These are phyloP conservation scores for Marcusenius ussheri DNA, from an alignment of 2,113 vertebrate genomes.

Conservation along the genomic window DNA sequence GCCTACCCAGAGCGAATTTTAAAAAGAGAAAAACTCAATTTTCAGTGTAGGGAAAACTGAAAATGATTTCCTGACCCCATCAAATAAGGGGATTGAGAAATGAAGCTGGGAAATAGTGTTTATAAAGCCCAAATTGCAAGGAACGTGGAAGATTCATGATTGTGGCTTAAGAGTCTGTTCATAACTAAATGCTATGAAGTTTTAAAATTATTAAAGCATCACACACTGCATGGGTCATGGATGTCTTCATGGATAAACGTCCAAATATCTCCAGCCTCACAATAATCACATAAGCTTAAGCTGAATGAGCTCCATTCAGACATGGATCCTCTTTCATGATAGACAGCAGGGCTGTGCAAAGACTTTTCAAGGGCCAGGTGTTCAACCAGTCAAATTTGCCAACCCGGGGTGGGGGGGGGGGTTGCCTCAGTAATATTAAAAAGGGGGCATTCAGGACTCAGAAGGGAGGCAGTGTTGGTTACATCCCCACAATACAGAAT, in stretches of 20 bases:
- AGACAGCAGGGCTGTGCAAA: neutral
- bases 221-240: neutral
- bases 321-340: neutral
- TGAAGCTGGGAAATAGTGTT: neutral
- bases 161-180: neutral
- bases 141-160: neutral
- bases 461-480: neutral
- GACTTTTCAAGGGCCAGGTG: neutral
- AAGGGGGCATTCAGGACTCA: neutral
- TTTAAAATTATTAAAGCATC: neutral
- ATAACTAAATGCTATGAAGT: neutral
- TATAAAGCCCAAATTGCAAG: neutral
- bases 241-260: neutral
- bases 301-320: neutral
- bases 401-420: neutral
- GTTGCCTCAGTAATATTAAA: neutral
- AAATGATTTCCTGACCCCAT: neutral
- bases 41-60: neutral
- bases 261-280: neutral
- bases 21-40: neutral
- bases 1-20: neutral
- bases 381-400: neutral
- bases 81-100: neutral
- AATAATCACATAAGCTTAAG: neutral
- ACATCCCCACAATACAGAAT: neutral